Percentiles rank a stretch among this genome's conserved stretches.
These are phyloP conservation scores for Arge pagana DNA, from an alignment of 2,888 invertebrate species.

Conservation along the genomic window DNA sequence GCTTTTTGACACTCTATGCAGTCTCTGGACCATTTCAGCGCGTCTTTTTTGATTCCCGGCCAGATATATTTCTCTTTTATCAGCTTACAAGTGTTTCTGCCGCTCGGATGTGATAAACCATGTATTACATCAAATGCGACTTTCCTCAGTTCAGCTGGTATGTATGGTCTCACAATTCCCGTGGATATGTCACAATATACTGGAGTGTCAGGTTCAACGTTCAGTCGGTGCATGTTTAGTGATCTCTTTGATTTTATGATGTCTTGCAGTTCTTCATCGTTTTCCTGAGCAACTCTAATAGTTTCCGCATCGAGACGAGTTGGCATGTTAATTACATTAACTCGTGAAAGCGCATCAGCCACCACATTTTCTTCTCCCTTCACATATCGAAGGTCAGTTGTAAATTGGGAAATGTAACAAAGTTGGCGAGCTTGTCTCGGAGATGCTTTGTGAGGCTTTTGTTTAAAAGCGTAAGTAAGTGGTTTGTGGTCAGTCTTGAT, in stretches of 20 bases:
- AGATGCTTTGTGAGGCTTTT: slow-evolving; percentile 24
- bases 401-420: slow-evolving; percentile 27
- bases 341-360: slow-evolving; percentile 26
- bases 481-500: slow-evolving; percentile 27
- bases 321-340: slow-evolving; percentile 16
- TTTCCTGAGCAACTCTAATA: slow-evolving; percentile 13
- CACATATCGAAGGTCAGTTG: slow-evolving; percentile 25
- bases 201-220: slow-evolving; percentile 3
- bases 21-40: slow-evolving; percentile 23
- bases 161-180: slow-evolving; percentile 28
- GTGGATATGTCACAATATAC: slow-evolving; percentile 31
- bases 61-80: slow-evolving; percentile 29
- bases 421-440: slow-evolving; percentile 24
- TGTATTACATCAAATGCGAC: slow-evolving; percentile 29
- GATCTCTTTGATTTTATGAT: neutral
- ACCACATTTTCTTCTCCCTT: slow-evolving; percentile 25
- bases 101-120: slow-evolving; percentile 29
- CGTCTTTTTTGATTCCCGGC: slow-evolving; percentile 30
- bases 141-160: slow-evolving; percentile 29
- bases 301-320: slow-evolving; percentile 2
- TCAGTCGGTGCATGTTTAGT: slow-evolving; percentile 13
- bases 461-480: slow-evolving; percentile 14
- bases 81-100: slow-evolving; percentile 25
- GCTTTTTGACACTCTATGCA: slow-evolving; percentile 29
- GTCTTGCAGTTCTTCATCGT: slow-evolving; percentile 14